Percentiles rank a stretch among this genome's conserved stretches.
Conservation (phyloP, 64 coral and sea anemone species). For the Astreopora myriophthalma region DNA sequence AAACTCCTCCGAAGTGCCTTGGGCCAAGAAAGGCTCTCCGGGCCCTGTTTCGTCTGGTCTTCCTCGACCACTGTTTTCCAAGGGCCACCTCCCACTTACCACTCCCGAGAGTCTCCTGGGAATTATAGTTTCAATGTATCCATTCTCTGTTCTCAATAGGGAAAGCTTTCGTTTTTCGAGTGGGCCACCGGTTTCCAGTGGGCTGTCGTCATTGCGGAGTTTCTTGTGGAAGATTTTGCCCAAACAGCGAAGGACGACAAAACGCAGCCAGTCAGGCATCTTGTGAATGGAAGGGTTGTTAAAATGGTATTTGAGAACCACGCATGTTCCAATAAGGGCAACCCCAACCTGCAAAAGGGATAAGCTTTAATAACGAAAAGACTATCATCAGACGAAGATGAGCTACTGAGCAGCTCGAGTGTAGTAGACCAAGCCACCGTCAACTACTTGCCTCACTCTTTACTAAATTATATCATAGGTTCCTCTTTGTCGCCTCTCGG, state of each 20-base stretch:
- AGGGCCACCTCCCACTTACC: not conserved
- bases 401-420: too few species aligned
- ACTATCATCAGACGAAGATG: not conserved
- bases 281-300: conserved; percentile 75
- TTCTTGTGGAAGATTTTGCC: conserved; percentile 55
- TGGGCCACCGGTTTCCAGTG: not conserved
- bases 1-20: not conserved
- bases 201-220: not conserved
- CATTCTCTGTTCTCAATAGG: conserved; percentile 21
- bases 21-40: not conserved
- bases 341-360: conserved; percentile 67
- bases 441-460: too few species aligned
- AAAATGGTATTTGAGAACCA: conserved; percentile 88
- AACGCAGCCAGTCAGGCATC: conserved; percentile 83
- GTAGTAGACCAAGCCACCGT: too few species aligned
- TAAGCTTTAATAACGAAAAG: not conserved
- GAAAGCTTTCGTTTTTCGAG: conserved; percentile 18
- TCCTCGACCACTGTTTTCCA: not conserved
- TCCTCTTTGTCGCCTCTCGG: too few species aligned
- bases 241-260: conserved; percentile 69
- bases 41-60: not conserved
- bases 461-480: too few species aligned
- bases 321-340: conserved; percentile 84
- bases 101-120: not conserved
- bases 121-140: conserved; percentile 4